Base-by-base conservation (phyloP, 2,888 invertebrate species). In the Drosophila eohydei region DNA sequence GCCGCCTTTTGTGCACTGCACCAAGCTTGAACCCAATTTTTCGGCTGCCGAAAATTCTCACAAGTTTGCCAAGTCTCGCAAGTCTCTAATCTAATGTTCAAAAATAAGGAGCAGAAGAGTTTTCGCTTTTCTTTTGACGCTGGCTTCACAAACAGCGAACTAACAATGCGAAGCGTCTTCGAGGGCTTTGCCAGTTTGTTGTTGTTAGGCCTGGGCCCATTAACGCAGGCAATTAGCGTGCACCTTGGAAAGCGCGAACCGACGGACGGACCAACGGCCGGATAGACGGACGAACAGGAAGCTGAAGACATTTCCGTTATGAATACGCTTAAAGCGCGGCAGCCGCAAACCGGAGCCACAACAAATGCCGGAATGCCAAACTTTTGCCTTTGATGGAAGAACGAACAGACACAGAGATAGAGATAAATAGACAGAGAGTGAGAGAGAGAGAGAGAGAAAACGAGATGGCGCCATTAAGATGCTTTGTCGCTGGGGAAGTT, bases 261-360 rank as follows among this genome's bases (percentile, higher is more conserved):
- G 66, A 52, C 71, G 41, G 52, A 38, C 56, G 56, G 71, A 59
- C 21, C 26, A 14, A 14, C 26, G 34, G 36, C 4, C 34, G 52
- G 14, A 26, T 5, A n/a, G 48, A n/a, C 16, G 50, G n/a, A 50
- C 34, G 51, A 57, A 48, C 68, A 59, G 76, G 74, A 77, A 71
- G 78, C 68, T 72, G 74, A 64, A 83, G 69, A 82, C 78, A 84
- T 78, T 83, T 83, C 74, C 76, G 86, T 82, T 82, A 82, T 83
- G 82, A 83, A 80, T 73, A 78, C 73, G 66, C 66, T 66, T 41
- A 48, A 32, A 48, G 48, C 30, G 21, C 48, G 38, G 48, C 48
- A 58, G 66, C 70, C 78, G 46, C 58, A 65, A 59, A 43, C 63
- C 68, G 68, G 46, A 61, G 56, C 59, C 63, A 58, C 71, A 75